A percentile compares a stretch with the other conserved stretches of the same genome.
Conservation (phyloP, 35 echinoderm and acorn worm genomes). For the Apostichopus parvimensis region DNA sequence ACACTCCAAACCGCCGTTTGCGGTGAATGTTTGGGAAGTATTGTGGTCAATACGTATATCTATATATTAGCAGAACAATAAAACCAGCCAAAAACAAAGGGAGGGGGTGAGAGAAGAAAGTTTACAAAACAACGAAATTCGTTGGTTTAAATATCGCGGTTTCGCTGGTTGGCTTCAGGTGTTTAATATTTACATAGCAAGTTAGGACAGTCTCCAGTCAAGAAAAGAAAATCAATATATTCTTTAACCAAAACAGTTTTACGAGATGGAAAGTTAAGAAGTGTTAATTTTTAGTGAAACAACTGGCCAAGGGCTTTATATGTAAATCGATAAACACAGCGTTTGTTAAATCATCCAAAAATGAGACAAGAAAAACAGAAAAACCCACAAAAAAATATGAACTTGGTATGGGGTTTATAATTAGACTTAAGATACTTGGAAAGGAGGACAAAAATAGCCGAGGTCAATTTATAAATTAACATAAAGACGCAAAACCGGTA, state of each 20-base stretch:
- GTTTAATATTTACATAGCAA: slow-evolving; percentile 11
- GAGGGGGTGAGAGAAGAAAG: no score
- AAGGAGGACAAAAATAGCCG: no score
- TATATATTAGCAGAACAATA: neutral
- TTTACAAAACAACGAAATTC: no score
- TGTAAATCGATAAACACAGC: neutral
- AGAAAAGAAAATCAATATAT: neutral
- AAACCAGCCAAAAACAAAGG: neutral
- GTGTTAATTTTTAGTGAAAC: slow-evolving; percentile 5
- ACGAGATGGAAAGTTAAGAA: neutral
- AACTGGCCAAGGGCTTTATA: neutral
- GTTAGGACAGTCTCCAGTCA: neutral
- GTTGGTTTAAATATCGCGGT: neutral
- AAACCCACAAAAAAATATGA: no score
- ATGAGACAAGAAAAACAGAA: no score
- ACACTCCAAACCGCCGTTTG: slow-evolving; percentile 1
- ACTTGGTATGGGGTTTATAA: no score
- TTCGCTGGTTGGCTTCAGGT: neutral
- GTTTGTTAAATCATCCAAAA: no score
- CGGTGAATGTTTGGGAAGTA: neutral
- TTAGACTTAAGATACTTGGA: no score
- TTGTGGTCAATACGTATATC: neutral
- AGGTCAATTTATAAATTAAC: no score
- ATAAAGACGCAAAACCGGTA: no score
- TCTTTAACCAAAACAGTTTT: neutral